Percentiles rank a stretch among this genome's conserved stretches.
phyloP scores from a whole-genome alignment of 2,113 vertebrate species.

The Microcebus griseorufus region DNA sequence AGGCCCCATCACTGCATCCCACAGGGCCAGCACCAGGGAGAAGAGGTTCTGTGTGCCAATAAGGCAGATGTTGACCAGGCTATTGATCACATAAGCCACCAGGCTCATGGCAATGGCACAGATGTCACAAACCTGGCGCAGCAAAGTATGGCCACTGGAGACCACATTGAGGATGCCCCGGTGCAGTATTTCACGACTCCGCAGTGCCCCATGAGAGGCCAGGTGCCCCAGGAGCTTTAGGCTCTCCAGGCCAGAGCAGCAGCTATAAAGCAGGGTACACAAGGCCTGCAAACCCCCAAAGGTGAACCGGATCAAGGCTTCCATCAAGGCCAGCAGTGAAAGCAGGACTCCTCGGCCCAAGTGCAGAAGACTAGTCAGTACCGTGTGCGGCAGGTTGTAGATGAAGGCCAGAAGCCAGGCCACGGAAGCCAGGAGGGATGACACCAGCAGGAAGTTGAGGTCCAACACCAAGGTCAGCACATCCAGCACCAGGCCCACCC shows the following conservation, averaged over 20 bases:
- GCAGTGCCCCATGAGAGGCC: conserved; percentile 87
- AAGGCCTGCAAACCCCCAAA: conserved; percentile 77
- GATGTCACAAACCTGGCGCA: conserved; percentile 88
- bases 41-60: conserved; percentile 92
- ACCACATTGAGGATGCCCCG: conserved; percentile 85
- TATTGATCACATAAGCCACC: conserved; percentile 93
- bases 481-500: conserved; percentile 88
- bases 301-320: conserved; percentile 79
- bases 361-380: conserved; percentile 80
- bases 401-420: conserved; percentile 86
- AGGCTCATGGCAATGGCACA: conserved; percentile 90
- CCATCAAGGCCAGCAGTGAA: conserved; percentile 77
- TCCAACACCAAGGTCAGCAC: conserved; percentile 90
- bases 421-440: conserved; percentile 87
- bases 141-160: conserved; percentile 84
- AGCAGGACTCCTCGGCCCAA: conserved; percentile 86
- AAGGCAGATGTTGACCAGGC: conserved; percentile 91
- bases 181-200: conserved; percentile 90
- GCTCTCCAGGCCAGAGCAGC: conserved; percentile 90
- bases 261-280: conserved; percentile 80
- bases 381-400: conserved; percentile 86
- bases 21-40: conserved; percentile 82
- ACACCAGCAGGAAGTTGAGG: conserved; percentile 93
- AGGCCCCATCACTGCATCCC: conserved; percentile 87
- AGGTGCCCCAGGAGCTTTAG: conserved; percentile 93